These are phyloP conservation scores for Lucinisca nassula DNA, from an alignment of 2,888 invertebrate genomes.

Conservation along the genomic window DNA sequence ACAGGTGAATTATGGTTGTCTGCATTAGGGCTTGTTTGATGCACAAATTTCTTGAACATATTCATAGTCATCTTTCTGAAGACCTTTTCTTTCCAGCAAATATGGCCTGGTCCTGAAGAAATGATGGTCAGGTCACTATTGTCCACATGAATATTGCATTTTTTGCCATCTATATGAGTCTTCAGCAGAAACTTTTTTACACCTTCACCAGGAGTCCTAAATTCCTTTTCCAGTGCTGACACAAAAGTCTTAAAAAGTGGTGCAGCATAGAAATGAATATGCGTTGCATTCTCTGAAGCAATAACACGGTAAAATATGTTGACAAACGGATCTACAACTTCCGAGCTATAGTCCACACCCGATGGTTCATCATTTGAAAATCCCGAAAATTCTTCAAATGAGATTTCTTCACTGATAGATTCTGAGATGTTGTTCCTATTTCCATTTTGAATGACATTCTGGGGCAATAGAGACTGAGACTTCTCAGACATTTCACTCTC, in stretches of 20 bases:
- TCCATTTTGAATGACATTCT: too few relatives aligned
- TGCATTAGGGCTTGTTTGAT: not conserved
- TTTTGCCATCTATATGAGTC: not conserved
- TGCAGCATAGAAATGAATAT: not conserved
- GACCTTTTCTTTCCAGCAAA: not conserved
- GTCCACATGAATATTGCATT: not conserved
- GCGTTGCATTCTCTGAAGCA: not conserved
- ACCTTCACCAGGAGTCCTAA: not conserved
- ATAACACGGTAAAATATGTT: not conserved
- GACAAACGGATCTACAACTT: not conserved
- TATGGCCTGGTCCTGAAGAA: not conserved
- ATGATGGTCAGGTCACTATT: not conserved
- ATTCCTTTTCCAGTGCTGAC: not conserved
- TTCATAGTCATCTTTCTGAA: not conserved
- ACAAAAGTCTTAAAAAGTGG: not conserved
- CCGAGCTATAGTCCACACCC: not conserved
- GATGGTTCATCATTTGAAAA: not conserved
- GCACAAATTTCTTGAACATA: not conserved
- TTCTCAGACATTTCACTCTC: too few relatives aligned
- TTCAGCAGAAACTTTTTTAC: not conserved
- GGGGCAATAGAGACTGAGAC: too few relatives aligned
- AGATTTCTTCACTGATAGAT: not conserved
- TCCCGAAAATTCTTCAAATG: not conserved
- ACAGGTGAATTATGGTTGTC: not conserved
- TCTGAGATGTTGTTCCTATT: not conserved